Conservation (phyloP, 2,888 invertebrate species). For the Ganaspis brasiliensis region DNA sequence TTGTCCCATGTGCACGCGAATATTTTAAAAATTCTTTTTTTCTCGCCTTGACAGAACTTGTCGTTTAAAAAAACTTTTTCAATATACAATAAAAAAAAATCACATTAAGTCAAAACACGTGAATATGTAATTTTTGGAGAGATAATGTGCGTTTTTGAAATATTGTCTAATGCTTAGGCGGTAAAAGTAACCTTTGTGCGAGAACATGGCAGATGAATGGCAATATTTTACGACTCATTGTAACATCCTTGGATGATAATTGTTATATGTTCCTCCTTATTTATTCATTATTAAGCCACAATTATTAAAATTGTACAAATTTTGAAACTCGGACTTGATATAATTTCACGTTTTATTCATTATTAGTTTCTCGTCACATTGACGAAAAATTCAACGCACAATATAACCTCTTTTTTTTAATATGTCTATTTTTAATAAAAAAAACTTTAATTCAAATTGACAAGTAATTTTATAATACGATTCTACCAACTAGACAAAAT, state of each 20-base stretch:
- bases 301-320: not conserved
- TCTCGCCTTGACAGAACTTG: not conserved
- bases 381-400: not conserved
- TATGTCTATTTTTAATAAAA: not conserved
- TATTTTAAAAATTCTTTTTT: not conserved
- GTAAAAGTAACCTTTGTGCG: slow-evolving; percentile 14
- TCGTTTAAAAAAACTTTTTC: no score
- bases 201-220: not conserved
- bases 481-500: no score
- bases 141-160: not conserved
- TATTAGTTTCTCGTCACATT: not conserved
- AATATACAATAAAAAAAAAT: not conserved
- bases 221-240: slow-evolving; percentile 32
- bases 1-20: slow-evolving; percentile 21
- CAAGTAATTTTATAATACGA: no score
- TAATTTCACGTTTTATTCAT: not conserved
- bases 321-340: no score
- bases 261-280: no score
- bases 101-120: not conserved
- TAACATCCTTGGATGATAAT: slow-evolving; percentile 17
- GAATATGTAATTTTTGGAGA: not conserved
- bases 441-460: not conserved
- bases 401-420: not conserved
- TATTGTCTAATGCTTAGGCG: not conserved
- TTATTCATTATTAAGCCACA: not conserved